These are phyloP conservation scores for Falco cherrug DNA, from an alignment of 2,797 vertebrate genomes.

Conservation along the genomic window DNA sequence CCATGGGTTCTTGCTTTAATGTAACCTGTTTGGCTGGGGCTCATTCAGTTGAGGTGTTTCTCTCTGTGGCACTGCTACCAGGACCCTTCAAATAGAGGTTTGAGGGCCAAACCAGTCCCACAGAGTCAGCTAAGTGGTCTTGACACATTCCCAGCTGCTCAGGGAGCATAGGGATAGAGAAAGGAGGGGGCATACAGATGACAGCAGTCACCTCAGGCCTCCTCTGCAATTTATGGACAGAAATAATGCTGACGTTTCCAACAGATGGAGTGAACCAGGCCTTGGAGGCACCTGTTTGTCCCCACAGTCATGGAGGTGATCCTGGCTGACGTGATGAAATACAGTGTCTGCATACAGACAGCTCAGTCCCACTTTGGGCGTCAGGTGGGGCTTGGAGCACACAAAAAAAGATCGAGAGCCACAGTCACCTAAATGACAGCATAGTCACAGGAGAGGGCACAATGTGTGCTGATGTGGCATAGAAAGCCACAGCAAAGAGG, in stretches of 20 bases:
- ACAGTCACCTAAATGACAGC: neutral
- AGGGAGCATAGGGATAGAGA: neutral
- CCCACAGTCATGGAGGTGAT: neutral
- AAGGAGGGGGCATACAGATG: neutral
- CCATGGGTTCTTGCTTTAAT: neutral
- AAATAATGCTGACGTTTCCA: neutral
- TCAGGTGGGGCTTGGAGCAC: neutral
- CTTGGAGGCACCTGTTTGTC: neutral
- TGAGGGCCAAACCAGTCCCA: neutral
- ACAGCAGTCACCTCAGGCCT: neutral
- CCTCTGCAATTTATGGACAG: neutral
- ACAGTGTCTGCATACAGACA: neutral
- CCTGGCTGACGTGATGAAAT: neutral
- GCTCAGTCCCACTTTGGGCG: neutral
- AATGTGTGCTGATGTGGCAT: neutral
- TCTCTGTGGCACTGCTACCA: neutral
- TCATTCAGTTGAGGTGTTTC: neutral
- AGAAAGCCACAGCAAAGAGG: neutral
- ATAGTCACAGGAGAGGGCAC: fast-evolving
- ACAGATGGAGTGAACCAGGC: fast-evolving
- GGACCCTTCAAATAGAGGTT: neutral
- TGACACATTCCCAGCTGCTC: neutral
- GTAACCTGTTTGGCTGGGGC: neutral
- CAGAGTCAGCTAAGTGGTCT: neutral
- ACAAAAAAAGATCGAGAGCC: neutral